A percentile compares a stretch with the other conserved stretches of the same genome.
Conservation (phyloP, 2,888 invertebrate species). For the Neria commutata region DNA sequence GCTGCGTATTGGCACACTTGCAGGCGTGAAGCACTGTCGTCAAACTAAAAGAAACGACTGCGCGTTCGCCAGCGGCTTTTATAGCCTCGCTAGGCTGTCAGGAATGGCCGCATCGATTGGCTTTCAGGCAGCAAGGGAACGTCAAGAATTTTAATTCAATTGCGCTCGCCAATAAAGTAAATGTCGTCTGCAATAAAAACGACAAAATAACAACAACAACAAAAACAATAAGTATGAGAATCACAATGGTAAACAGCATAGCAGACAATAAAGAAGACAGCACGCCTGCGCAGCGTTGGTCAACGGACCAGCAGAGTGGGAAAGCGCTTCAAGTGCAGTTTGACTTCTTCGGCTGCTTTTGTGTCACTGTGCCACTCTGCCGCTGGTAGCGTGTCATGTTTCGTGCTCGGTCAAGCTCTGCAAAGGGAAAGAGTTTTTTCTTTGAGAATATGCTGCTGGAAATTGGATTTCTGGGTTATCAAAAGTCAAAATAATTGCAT, state of each 20-base stretch:
- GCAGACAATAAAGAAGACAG: too few relatives aligned
- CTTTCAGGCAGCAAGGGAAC: too few relatives aligned
- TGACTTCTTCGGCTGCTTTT: background rate
- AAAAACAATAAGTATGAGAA: background rate
- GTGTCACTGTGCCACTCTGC: background rate
- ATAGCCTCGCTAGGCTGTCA: conserved; percentile 36
- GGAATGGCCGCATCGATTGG: too few relatives aligned
- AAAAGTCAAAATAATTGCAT: conserved; percentile 42
- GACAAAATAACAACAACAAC: too few relatives aligned
- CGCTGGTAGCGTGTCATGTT: background rate
- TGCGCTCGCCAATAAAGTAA: too few relatives aligned
- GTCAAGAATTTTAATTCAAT: too few relatives aligned
- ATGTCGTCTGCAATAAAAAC: too few relatives aligned
- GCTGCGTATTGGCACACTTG: too few relatives aligned
- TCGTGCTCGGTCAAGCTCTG: background rate
- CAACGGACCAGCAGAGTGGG: background rate
- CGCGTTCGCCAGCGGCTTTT: conserved; percentile 35
- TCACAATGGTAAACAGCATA: background rate
- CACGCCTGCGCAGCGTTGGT: background rate
- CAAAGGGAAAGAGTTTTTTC: background rate
- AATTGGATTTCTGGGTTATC: conserved; percentile 50
- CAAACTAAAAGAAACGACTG: conserved; percentile 38
- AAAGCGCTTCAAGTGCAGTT: background rate
- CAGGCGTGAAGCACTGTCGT: too few relatives aligned
- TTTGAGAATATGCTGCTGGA: too few relatives aligned